Percentiles rank a stretch among this genome's conserved stretches.
These are phyloP conservation scores for Epizoanthus ramosus DNA, from an alignment of 92 coral and sea anemone species.

Conservation along the genomic window DNA sequence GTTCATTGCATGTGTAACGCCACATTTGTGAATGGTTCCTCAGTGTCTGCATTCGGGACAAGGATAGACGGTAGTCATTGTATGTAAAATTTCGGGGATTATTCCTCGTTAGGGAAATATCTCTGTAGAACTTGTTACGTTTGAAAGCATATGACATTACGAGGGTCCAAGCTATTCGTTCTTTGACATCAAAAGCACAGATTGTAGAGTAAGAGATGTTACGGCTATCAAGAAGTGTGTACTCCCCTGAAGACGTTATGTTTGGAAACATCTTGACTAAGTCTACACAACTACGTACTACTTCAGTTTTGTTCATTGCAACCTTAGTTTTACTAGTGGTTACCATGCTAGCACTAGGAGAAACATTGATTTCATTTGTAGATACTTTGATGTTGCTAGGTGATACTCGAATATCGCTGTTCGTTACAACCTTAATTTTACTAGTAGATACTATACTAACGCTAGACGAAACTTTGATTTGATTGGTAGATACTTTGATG, in stretches of 20 bases:
- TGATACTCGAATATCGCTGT: no score
- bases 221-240: background rate
- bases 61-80: background rate
- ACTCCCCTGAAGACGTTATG: background rate
- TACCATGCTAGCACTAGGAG: no score
- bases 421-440: no score
- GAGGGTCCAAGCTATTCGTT: background rate
- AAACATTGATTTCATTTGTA: background rate
- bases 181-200: background rate
- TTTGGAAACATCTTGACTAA: background rate
- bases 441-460: no score
- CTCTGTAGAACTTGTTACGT: background rate
- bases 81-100: background rate
- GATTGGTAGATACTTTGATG: background rate
- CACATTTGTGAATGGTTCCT: background rate
- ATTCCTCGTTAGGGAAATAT: background rate
- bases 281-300: background rate
- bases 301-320: background rate
- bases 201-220: background rate
- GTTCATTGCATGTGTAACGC: background rate
- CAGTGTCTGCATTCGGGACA: background rate
- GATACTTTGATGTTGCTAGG: no score
- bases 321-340: no score
- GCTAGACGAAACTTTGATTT: background rate
- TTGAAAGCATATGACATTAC: background rate